Percentiles rank a stretch among this genome's conserved stretches.
These are phyloP conservation scores for Armadillidium nasatum DNA, from an alignment of 1,140 invertebrate genomes.

Conservation along the genomic window DNA sequence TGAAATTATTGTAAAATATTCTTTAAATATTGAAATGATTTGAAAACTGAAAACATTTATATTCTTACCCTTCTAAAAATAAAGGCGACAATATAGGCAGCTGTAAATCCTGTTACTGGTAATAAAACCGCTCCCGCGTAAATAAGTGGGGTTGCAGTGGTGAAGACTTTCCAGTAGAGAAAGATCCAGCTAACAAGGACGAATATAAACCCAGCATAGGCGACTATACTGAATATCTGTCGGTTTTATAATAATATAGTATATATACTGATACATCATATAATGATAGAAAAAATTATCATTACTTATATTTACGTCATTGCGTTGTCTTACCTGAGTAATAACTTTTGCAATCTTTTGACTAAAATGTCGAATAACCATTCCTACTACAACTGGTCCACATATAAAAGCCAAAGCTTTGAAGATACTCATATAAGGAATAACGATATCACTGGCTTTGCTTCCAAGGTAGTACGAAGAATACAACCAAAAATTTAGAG, in stretches of 20 bases:
- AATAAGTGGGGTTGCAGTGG: conserved; percentile 47
- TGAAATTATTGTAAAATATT: too few relatives aligned
- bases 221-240: conserved; percentile 45
- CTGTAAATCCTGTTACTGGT: conserved; percentile 49
- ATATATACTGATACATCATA: too few relatives aligned
- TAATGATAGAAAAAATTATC: neutral
- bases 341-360: conserved; percentile 46
- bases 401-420: conserved; percentile 48
- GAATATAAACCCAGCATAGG: conserved; percentile 42
- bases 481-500: conserved; percentile 50
- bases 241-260: neutral
- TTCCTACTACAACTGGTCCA: conserved; percentile 49
- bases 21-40: neutral
- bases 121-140: conserved; percentile 47
- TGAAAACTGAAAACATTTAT: neutral
- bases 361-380: conserved; percentile 48
- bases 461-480: conserved; percentile 47
- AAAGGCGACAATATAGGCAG: conserved; percentile 49
- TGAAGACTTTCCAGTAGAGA: conserved; percentile 48
- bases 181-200: conserved; percentile 42
- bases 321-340: conserved; percentile 41
- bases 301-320: neutral
- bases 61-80: conserved; percentile 46
- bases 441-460: conserved; percentile 40
- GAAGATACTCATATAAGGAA: conserved; percentile 50